Percentiles rank a stretch among this genome's conserved stretches.
Evolutionary conservation across 2,888 invertebrate genomes (phyloP).

Genomic region (Cheilosia scutellata): DNA sequence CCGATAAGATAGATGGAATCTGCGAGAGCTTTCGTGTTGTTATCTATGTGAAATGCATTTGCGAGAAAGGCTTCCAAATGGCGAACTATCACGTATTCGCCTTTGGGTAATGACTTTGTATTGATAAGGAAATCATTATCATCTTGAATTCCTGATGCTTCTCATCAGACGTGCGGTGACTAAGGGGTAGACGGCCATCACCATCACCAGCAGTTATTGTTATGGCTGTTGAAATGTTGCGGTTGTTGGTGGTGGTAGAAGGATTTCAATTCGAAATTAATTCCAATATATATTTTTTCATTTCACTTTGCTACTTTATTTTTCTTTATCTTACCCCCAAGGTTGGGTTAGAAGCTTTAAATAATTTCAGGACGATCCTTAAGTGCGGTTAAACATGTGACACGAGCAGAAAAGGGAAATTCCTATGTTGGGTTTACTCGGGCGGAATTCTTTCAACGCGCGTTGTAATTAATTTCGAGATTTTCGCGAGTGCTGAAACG

Average conservation of each 20-base stretch:
- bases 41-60: conserved; percentile 54
- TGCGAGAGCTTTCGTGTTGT: neutral
- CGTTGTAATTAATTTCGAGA: conserved; percentile 26
- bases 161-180: neutral
- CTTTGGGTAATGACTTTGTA: conserved; percentile 16
- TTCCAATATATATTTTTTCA: neutral
- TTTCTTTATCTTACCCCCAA: neutral
- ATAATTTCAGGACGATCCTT: neutral
- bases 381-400: neutral
- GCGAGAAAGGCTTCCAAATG: conserved; percentile 6
- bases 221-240: conserved; percentile 14
- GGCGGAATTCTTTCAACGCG: neutral
- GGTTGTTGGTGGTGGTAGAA: neutral
- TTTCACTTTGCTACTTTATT: neutral
- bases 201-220: conserved; percentile 25
- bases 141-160: conserved; percentile 3
- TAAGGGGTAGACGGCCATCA: neutral
- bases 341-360: neutral
- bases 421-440: neutral
- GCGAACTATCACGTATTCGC: conserved; percentile 12
- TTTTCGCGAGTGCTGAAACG: conserved; percentile 4
- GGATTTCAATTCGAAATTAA: conserved; percentile 37
- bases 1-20: conserved; percentile 4
- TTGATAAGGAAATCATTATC: conserved; percentile 49
- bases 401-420: neutral